Percentiles rank a stretch among this genome's conserved stretches.
phyloP scores from a whole-genome alignment of 2,113 vertebrate species.

The Phalacrocorax brasilianus region DNA sequence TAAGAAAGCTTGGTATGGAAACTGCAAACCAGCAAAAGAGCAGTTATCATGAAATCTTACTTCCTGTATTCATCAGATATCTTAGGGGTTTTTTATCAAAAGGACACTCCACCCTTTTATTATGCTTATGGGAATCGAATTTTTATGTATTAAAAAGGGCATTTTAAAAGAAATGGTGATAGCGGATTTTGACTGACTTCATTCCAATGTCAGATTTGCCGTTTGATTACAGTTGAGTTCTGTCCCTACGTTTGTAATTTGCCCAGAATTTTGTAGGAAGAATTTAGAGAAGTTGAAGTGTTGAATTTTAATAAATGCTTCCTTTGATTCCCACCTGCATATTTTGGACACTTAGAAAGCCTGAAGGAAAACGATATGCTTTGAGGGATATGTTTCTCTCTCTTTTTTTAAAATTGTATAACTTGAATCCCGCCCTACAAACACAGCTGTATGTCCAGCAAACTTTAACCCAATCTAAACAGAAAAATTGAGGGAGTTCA shows the following conservation, averaged over 20 bases:
- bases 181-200: neutral
- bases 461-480: neutral
- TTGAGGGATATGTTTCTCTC: neutral
- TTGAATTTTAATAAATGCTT: neutral
- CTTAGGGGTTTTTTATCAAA: neutral
- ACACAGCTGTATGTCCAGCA: neutral
- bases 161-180: accelerated
- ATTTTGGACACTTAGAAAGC: neutral
- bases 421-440: neutral
- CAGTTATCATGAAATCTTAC: neutral
- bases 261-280: neutral
- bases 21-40: neutral
- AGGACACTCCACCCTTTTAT: conserved; percentile 44
- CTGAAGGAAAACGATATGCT: neutral
- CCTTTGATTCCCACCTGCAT: neutral
- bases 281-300: neutral
- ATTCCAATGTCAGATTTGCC: neutral
- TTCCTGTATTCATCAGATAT: conserved; percentile 47
- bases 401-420: neutral
- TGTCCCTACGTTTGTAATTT: neutral
- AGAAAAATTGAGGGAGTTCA: neutral
- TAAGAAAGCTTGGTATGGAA: neutral
- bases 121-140: neutral
- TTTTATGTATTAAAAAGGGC: neutral
- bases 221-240: neutral